A percentile compares a stretch with the other conserved stretches of the same genome.
These are phyloP conservation scores for Xanthostigma xanthostigma DNA, from an alignment of 2,888 invertebrate species.

Conservation along the genomic window DNA sequence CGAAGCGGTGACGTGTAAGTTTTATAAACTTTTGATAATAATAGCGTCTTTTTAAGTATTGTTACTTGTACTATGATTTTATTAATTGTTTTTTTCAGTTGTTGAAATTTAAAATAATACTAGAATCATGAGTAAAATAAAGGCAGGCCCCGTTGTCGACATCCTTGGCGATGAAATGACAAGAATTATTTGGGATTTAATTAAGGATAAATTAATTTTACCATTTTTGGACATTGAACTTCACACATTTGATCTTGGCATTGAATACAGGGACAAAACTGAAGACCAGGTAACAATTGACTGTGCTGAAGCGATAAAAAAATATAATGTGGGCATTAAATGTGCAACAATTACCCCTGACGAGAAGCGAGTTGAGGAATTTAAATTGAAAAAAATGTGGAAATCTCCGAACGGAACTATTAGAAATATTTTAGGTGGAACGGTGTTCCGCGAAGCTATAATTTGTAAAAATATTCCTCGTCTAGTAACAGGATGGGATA, in stretches of 20 bases:
- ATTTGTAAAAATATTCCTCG: conserved; percentile 90
- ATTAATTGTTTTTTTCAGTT: no score
- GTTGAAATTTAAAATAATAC: no score
- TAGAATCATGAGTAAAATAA: conserved; percentile 43
- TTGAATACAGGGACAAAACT: conserved; percentile 87
- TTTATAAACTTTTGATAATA: no score
- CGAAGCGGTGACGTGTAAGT: no score
- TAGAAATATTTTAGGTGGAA: conserved; percentile 73
- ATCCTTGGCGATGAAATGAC: conserved; percentile 94
- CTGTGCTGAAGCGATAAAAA: conserved; percentile 90
- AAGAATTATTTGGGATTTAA: conserved; percentile 94
- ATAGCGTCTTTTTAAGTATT: no score
- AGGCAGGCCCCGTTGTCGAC: conserved; percentile 81
- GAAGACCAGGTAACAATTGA: conserved; percentile 92
- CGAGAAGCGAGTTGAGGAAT: conserved; percentile 86
- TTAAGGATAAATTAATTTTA: conserved; percentile 91
- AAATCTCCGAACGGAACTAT: conserved; percentile 82
- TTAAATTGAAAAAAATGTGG: conserved; percentile 81
- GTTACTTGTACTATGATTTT: no score
- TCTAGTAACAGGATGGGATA: conserved; percentile 85
- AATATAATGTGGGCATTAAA: conserved; percentile 96
- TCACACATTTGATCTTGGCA: conserved; percentile 87
- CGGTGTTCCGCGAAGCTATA: conserved; percentile 69
- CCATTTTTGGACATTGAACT: conserved; percentile 92
- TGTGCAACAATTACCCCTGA: conserved; percentile 98